Percentiles rank a stretch among this genome's conserved stretches.
Evolutionary conservation across 2,888 invertebrate genomes (phyloP).

Genomic region (Drosophila helvetica): DNA sequence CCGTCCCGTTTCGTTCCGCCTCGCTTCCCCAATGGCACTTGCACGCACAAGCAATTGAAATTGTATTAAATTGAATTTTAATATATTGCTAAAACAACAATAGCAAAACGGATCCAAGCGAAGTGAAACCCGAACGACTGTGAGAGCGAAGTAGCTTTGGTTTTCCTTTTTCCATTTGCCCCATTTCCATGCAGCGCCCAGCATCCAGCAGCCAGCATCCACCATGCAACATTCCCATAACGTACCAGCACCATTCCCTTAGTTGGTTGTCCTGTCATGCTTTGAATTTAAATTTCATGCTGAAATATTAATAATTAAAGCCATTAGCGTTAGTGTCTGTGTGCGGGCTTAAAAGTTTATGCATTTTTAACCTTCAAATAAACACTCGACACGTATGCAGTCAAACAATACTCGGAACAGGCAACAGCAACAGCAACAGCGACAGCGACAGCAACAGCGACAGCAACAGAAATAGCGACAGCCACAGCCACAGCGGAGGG

Average conservation of each 20-base stretch:
- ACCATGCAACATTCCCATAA: slow-evolving; percentile 5
- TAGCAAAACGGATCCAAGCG: slow-evolving; percentile 13
- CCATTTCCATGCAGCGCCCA: not conserved
- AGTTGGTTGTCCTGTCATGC: slow-evolving; percentile 55
- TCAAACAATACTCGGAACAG: not conserved
- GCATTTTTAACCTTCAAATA: slow-evolving; percentile 70
- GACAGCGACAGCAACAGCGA: not conserved
- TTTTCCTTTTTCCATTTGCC: not conserved
- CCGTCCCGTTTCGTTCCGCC: not conserved
- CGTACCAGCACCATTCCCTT: not conserved
- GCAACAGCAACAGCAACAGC: slow-evolving; percentile 34
- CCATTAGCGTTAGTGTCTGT: slow-evolving; percentile 46
- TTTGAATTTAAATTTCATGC: slow-evolving; percentile 70
- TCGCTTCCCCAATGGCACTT: slow-evolving; percentile 25
- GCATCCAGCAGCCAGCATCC: not conserved
- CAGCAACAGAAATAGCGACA: slow-evolving; percentile 5
- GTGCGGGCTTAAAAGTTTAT: slow-evolving; percentile 50
- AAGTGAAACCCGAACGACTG: slow-evolving; percentile 12
- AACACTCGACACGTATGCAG: slow-evolving; percentile 61
- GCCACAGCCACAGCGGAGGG: slow-evolving; percentile 11
- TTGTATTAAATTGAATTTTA: slow-evolving; percentile 78
- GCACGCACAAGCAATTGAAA: slow-evolving; percentile 76
- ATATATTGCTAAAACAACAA: slow-evolving; percentile 52
- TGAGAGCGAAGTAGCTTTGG: slow-evolving; percentile 3
- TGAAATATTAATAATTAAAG: slow-evolving; percentile 73